Base-by-base conservation (phyloP, 2,888 invertebrate genomes). In the Biston betularia region DNA sequence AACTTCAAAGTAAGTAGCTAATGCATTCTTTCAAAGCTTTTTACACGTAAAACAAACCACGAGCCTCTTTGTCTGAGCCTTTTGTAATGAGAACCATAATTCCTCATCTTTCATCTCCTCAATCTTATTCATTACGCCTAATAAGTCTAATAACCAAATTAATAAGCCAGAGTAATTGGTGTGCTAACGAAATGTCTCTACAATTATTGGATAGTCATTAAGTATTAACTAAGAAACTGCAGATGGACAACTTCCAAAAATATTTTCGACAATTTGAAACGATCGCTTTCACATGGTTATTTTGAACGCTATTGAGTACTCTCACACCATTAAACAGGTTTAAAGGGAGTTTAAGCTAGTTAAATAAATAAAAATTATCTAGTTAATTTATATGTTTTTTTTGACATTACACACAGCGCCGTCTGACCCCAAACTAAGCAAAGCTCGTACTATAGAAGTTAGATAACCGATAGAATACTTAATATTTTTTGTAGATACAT, bases 181-280 rank as follows among this genome's bases (percentile, higher is more conserved):
- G 69, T 67, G 65, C 69, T 67, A 68, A 63, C 70, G 63, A 70
- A 68, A 69, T 69, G 70, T 70, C 66, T 66, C 62, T 52, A 56
- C 65, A 66, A 72, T 70, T 69, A 70, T 69, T 57, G 68, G 69
- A 68, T 60, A 69, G 68, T 69, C 70, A 69, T 72, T 72, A 69
- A 46, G 52, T 45, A 24, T 12, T 11, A 24, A 49, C n/a, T 40
- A 44, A 15, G n/a, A 6, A 49, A 6, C 12, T 24, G n/a, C 10
- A 58, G 49, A 58, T 24, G 58, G n/a, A n/a, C 6, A 58, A 58
- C 24, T 58, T 10, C 9, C 8, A 34, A 50, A 9, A 34, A 34
- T 0, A 34, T 6, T 24, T 24, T 24, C 24, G 24, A 24, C 1
- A 3, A 24, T 24, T 2, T 24, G 24, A 24, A 24, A 24, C 24